Percentiles rank a stretch among this genome's conserved stretches.
phyloP scores from a whole-genome alignment of 2,888 invertebrate species.

The Cephus nigrinus region DNA sequence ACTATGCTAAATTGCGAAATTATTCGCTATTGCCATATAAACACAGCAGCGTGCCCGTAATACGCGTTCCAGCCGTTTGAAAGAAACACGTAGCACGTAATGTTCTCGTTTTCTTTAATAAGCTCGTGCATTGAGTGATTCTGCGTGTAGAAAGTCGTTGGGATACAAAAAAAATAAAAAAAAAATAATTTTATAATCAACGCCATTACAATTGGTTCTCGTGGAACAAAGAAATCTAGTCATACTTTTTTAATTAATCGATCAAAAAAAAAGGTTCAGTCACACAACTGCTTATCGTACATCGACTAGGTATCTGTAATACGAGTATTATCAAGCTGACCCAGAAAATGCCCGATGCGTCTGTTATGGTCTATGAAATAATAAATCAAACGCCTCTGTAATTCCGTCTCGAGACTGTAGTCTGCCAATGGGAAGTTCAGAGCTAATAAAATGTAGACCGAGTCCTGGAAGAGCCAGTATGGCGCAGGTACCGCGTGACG shows the following conservation, averaged over 20 bases:
- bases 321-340: not conserved
- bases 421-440: not conserved
- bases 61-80: not conserved
- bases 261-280: not conserved
- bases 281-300: not conserved
- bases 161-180: not conserved
- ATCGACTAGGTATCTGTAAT: not conserved
- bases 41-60: not conserved
- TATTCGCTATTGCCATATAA: not conserved
- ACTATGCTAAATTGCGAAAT: not conserved
- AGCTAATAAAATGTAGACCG: not conserved
- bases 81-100: not conserved
- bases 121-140: not conserved
- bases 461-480: not conserved
- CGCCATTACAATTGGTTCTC: not conserved
- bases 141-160: not conserved
- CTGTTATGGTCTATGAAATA: not conserved
- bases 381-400: not conserved
- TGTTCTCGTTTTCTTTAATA: not conserved
- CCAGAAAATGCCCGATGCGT: not conserved
- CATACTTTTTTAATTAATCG: not conserved
- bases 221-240: not conserved
- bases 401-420: not conserved
- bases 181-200: not conserved
- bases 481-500: not conserved